A percentile compares a stretch with the other conserved stretches of the same genome.
These are phyloP conservation scores for Tiliacea citrago DNA, from an alignment of 2,888 invertebrate genomes.

Conservation along the genomic window DNA sequence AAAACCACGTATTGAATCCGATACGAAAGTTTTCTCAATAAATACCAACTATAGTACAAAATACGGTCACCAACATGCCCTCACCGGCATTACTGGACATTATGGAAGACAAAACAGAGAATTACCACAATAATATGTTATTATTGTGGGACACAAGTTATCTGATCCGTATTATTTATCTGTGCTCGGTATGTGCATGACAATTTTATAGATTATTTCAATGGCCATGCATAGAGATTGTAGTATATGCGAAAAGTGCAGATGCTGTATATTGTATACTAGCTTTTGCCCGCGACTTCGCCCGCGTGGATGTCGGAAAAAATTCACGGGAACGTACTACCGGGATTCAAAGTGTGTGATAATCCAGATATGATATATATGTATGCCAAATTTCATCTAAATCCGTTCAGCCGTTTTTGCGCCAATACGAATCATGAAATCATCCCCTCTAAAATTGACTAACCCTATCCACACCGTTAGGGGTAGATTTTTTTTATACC, in stretches of 20 bases:
- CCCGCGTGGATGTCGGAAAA: too few species aligned
- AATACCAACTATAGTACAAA: slow-evolving; percentile 45
- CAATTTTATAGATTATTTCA: slow-evolving; percentile 87
- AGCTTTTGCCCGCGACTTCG: too few species aligned
- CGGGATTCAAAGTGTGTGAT: too few species aligned
- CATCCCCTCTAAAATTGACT: too few species aligned
- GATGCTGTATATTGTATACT: slow-evolving; percentile 36
- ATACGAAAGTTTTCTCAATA: slow-evolving; percentile 63
- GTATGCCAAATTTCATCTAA: too few species aligned
- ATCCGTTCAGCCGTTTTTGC: too few species aligned
- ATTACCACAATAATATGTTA: slow-evolving; percentile 88
- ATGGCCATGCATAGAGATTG: slow-evolving; percentile 80
- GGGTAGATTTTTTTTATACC: too few species aligned
- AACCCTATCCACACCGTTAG: too few species aligned
- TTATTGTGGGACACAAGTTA: slow-evolving; percentile 86
- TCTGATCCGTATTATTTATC: slow-evolving; percentile 88
- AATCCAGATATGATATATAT: too few species aligned
- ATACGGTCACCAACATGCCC: slow-evolving; percentile 57
- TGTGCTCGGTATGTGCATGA: slow-evolving; percentile 84
- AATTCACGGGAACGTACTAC: too few species aligned
- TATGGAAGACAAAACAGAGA: slow-evolving; percentile 75
- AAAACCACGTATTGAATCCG: slow-evolving; percentile 49
- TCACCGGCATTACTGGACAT: slow-evolving; percentile 72
- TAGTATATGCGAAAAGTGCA: slow-evolving; percentile 65
- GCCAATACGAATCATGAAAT: too few species aligned